Evolutionary conservation across 1,140 invertebrate genomes (phyloP), one percentile per base, ranked within the genome.

Genomic region (Caenorhabditis remanei): DNA sequence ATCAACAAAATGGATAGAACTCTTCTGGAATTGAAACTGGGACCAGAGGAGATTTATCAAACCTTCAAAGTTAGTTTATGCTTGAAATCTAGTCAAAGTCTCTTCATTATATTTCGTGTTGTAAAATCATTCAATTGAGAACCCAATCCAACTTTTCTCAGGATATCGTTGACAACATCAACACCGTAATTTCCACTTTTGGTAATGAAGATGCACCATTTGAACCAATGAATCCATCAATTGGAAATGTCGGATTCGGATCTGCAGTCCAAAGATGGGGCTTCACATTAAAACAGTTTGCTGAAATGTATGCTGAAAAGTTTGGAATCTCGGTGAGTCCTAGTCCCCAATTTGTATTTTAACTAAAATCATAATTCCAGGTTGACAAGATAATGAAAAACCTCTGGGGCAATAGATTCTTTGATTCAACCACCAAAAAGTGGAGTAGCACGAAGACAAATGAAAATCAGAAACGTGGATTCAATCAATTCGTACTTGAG

Each of bases 1-100:
- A 99, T 99, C 97, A 99, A 99, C 96, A 99, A 99, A 94, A 99
- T 99, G 98, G 98, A 99, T 94, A 96, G 97, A 91, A 97, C 91
- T 82, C 94, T 99, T 56, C 94, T 99, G 2, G 97, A 99, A 93
- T 94, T 99, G 91, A 97, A 99, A 93, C 94, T 99, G 89, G 97
- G 97, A 79, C 95, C 96, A 90, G 98, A 99, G 94, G 97, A 98
- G 93, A 94, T 99, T 21, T 99, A 98, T 94, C 98, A 99, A 94
- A 99, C 97, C 92, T 99, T 99, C 95, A 67, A 61, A 24, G 82
- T 83, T 55, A 83, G 41, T 5, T 32, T 43, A 16, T 24, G 14
- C 40, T 19, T 56, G 16, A 1, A 55, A 21, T 16, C 1, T 8
- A 53, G 14, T n/a, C n/a, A n/a, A n/a, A n/a, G n/a, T 32, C 32